Conservation (phyloP, 2,888 invertebrate genomes). For the Drosophila niveifrons region DNA sequence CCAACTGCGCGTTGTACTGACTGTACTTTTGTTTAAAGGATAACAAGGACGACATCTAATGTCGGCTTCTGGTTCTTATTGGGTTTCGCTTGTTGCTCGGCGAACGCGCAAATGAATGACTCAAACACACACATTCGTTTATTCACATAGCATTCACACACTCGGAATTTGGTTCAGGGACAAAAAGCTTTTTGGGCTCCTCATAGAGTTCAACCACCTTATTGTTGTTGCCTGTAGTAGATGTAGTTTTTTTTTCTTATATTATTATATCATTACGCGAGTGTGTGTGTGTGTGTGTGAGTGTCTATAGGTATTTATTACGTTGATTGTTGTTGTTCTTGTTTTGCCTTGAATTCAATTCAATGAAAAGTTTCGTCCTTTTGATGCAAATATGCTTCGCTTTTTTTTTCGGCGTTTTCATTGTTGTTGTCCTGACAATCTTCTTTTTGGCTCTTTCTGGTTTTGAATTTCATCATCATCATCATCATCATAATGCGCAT, state of each 20-base stretch:
- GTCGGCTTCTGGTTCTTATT: slow-evolving; percentile 37
- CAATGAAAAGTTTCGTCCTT: slow-evolving; percentile 65
- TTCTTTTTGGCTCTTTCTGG: slow-evolving; percentile 31
- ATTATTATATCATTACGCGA: slow-evolving; percentile 20
- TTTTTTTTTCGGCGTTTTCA: slow-evolving; percentile 25
- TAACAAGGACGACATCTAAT: slow-evolving; percentile 40
- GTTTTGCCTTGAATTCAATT: slow-evolving; percentile 36
- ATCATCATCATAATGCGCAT: slow-evolving; percentile 42
- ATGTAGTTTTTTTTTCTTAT: background rate
- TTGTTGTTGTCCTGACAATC: slow-evolving; percentile 39
- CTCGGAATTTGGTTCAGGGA: slow-evolving; percentile 40
- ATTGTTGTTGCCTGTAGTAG: slow-evolving; percentile 10
- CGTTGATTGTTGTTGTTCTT: slow-evolving; percentile 32
- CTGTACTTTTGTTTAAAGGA: slow-evolving; percentile 37
- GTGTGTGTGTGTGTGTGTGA: slow-evolving; percentile 8
- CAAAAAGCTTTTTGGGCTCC: slow-evolving; percentile 51
- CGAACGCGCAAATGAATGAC: slow-evolving; percentile 46
- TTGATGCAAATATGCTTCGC: slow-evolving; percentile 51
- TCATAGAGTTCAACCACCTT: slow-evolving; percentile 71
- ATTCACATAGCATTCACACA: slow-evolving; percentile 7
- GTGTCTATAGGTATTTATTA: slow-evolving; percentile 41
- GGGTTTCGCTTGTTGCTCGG: slow-evolving; percentile 26
- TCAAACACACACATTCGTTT: slow-evolving; percentile 8
- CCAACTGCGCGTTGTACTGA: background rate
- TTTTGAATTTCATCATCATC: slow-evolving; percentile 65